Conservation (phyloP, 2,888 invertebrate species). For the Coremacera marginata region DNA sequence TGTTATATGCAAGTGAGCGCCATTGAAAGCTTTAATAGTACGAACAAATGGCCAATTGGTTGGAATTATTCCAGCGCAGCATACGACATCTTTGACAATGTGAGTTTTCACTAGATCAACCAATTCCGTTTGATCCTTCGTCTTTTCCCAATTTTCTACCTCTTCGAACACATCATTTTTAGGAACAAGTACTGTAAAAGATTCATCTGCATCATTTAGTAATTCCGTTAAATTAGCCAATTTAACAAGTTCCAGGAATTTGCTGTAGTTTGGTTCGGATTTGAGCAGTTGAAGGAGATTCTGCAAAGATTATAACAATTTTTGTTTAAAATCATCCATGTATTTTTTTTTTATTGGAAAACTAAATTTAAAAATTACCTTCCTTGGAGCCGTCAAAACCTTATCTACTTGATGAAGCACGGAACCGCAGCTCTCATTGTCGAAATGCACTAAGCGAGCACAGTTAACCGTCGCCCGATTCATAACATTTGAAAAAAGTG, state of each 20-base stretch:
- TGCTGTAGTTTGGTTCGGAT: slow-evolving; percentile 66
- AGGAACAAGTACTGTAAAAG: slow-evolving; percentile 66
- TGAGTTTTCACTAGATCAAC: slow-evolving; percentile 64
- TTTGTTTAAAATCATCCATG: not conserved
- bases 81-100: slow-evolving; percentile 68
- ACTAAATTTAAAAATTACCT: slow-evolving; percentile 49
- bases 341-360: not conserved
- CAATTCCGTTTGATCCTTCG: slow-evolving; percentile 56
- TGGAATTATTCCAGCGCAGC: slow-evolving; percentile 68
- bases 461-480: slow-evolving; percentile 78
- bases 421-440: slow-evolving; percentile 77
- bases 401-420: slow-evolving; percentile 77
- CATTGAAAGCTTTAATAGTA: slow-evolving; percentile 65
- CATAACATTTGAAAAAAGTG: slow-evolving; percentile 72
- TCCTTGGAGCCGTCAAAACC: slow-evolving; percentile 69
- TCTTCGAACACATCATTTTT: slow-evolving; percentile 68
- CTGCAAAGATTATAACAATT: slow-evolving; percentile 45
- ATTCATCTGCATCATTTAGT: slow-evolving; percentile 59
- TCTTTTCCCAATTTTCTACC: slow-evolving; percentile 58
- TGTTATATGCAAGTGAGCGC: slow-evolving; percentile 64
- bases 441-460: slow-evolving; percentile 74
- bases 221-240: slow-evolving; percentile 64
- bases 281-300: slow-evolving; percentile 63
- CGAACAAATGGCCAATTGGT: slow-evolving; percentile 69
- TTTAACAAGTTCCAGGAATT: slow-evolving; percentile 64